Percentiles rank a stretch among this genome's conserved stretches.
Conservation (phyloP, 37 sponge, comb jelly and placozoan genomes). For the Trichoplax adhaerens region DNA sequence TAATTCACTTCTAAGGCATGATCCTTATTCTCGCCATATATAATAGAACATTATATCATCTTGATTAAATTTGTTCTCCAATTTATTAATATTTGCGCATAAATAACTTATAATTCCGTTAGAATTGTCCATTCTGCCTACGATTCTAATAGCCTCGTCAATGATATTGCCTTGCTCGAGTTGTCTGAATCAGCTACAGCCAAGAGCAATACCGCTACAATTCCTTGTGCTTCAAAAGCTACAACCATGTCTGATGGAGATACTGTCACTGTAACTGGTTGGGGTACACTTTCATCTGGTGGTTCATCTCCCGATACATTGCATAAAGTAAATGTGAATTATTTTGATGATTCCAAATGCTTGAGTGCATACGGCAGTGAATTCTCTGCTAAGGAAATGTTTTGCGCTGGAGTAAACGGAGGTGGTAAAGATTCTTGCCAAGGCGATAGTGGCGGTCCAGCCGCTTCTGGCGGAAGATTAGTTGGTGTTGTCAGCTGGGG, state of each 20-base stretch:
- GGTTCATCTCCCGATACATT: not conserved
- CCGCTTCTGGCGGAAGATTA: slow-evolving; percentile 6
- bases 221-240: not conserved
- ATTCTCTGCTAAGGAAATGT: slow-evolving; percentile 6
- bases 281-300: slow-evolving; percentile 3
- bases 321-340: slow-evolving; percentile 8
- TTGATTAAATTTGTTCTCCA: no score
- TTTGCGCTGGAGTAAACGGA: slow-evolving; percentile 12
- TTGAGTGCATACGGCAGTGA: not conserved
- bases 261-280: slow-evolving; percentile 9
- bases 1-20: no score
- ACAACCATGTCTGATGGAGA: not conserved
- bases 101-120: no score
- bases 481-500: slow-evolving; percentile 20
- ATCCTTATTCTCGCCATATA: no score
- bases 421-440: slow-evolving; percentile 14
- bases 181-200: slow-evolving; percentile 3
- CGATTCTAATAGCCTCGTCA: not conserved
- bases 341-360: not conserved
- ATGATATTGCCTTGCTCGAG: slow-evolving; percentile 8
- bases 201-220: slow-evolving; percentile 3
- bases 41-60: no score
- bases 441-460: slow-evolving; percentile 21
- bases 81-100: no score
- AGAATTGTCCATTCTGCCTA: not conserved